Percentiles rank a stretch among this genome's conserved stretches.
phyloP scores from a whole-genome alignment of 2,888 invertebrate species.

The Eretmocerus hayati region DNA sequence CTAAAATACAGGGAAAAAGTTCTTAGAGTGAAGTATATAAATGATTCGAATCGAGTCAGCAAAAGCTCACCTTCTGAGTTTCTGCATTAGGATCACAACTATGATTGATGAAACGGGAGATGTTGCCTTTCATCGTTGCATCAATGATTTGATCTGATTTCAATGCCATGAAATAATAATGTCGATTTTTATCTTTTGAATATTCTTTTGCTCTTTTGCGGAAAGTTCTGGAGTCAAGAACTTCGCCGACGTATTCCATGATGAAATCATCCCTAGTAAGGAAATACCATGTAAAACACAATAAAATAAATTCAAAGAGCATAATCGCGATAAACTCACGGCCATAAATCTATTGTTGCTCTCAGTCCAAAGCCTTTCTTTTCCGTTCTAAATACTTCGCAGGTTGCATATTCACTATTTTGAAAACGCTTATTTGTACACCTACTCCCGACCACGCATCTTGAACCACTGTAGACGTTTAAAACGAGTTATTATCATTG shows the following conservation, averaged over 20 bases:
- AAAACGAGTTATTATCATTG: background rate
- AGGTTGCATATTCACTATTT: conserved; percentile 72
- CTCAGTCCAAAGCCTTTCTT: conserved; percentile 93
- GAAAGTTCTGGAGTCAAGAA: conserved; percentile 85
- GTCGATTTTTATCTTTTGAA: conserved; percentile 80
- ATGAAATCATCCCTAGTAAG: conserved; percentile 79
- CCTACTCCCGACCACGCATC: conserved; percentile 81
- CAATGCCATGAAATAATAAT: conserved; percentile 97
- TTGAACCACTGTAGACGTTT: conserved; percentile 61
- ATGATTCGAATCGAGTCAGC: background rate
- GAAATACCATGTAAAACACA: conserved; percentile 4
- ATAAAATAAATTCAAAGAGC: conserved; percentile 7
- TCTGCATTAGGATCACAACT: conserved; percentile 98
- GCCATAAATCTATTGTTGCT: conserved; percentile 63
- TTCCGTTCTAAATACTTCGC: conserved; percentile 84
- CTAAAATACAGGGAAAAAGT: conserved; percentile 30
- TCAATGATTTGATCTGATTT: conserved; percentile 92
- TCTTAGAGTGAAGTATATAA: background rate
- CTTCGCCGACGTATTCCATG: conserved; percentile 98
- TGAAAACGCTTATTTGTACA: conserved; percentile 96
- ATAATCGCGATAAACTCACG: conserved; percentile 52
- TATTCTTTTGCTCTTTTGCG: conserved; percentile 81
- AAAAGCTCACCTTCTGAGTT: conserved; percentile 69
- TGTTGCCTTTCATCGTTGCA: conserved; percentile 91
- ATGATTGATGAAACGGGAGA: conserved; percentile 96